Evolutionary conservation across 2,888 invertebrate genomes (phyloP).

Genomic region (Dromius quadrimaculatus): DNA sequence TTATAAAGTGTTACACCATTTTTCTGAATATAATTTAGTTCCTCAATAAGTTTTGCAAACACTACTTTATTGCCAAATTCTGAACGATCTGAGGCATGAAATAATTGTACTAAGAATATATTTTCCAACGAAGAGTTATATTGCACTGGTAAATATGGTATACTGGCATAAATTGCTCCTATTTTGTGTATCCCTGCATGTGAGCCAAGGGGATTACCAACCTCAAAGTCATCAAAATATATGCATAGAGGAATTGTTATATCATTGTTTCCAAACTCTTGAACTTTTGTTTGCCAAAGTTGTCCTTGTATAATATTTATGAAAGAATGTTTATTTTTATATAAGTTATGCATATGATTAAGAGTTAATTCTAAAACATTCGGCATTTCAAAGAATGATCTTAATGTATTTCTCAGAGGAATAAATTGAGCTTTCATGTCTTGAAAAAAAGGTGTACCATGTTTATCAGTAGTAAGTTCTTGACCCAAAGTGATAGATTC

Average conservation of each 20-base stretch:
- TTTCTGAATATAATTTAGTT: slow-evolving; percentile 52
- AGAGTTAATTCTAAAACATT: background rate
- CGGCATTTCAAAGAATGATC: background rate
- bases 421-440: background rate
- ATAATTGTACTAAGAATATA: slow-evolving; percentile 43
- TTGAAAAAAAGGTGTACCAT: background rate
- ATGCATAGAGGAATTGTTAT: slow-evolving; percentile 53
- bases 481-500: background rate
- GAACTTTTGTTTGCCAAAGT: background rate
- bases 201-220: slow-evolving; percentile 56
- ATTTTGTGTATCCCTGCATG: slow-evolving; percentile 56
- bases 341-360: background rate
- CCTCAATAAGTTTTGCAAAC: slow-evolving; percentile 54
- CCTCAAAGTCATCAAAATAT: slow-evolving; percentile 57
- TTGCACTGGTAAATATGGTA: slow-evolving; percentile 54
- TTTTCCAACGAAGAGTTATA: slow-evolving; percentile 53
- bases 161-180: slow-evolving; percentile 55
- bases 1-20: slow-evolving; percentile 39
- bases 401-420: background rate
- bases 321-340: background rate
- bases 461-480: background rate
- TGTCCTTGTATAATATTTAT: background rate
- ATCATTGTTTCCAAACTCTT: background rate
- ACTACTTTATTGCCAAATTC: slow-evolving; percentile 53
- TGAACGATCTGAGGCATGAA: slow-evolving; percentile 53